These are phyloP conservation scores for Henricia sp. DNA, from an alignment of 53 echinoderm and acorn worm species.

Conservation along the genomic window DNA sequence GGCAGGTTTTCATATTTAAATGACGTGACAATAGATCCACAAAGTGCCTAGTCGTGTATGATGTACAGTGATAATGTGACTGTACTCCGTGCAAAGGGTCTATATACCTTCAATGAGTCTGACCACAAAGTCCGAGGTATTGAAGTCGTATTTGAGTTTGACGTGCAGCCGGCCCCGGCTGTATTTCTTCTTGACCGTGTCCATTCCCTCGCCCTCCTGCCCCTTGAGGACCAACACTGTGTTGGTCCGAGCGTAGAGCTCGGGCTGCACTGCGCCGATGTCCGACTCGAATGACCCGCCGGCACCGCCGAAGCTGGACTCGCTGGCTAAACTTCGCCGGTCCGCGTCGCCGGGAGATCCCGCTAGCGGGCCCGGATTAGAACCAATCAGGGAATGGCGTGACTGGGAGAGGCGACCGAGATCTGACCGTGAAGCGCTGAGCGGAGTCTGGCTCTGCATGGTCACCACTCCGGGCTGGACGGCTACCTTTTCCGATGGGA, in stretches of 20 bases:
- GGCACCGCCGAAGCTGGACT: constrained; percentile 70
- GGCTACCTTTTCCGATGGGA: constrained; percentile 75
- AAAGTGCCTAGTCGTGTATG: too few species aligned
- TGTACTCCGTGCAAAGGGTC: too few species aligned
- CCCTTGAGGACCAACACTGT: constrained; percentile 68
- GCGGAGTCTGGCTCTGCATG: constrained; percentile 25
- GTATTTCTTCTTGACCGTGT: constrained; percentile 42
- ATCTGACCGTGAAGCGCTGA: constrained; percentile 20
- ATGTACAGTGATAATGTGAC: too few species aligned
- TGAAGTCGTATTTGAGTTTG: constrained; percentile 94
- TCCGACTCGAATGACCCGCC: constrained; percentile 81
- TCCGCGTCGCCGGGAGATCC: constrained; percentile 41
- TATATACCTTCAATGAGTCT: constrained; percentile 85
- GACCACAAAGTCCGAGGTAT: constrained; percentile 88
- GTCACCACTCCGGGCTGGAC: constrained; percentile 63
- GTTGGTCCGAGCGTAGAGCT: constrained; percentile 85
- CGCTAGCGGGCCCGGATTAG: neutral
- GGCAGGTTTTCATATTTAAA: too few species aligned
- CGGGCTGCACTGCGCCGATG: constrained; percentile 86
- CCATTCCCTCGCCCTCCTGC: neutral
- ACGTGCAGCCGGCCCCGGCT: constrained; percentile 82
- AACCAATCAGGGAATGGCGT: constrained; percentile 15
- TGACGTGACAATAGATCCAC: too few species aligned
- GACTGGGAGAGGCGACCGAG: constrained; percentile 46
- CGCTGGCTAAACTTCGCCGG: constrained; percentile 64